Base-by-base conservation (phyloP, 2,888 invertebrate genomes). In the Eurytoma adleriae region DNA sequence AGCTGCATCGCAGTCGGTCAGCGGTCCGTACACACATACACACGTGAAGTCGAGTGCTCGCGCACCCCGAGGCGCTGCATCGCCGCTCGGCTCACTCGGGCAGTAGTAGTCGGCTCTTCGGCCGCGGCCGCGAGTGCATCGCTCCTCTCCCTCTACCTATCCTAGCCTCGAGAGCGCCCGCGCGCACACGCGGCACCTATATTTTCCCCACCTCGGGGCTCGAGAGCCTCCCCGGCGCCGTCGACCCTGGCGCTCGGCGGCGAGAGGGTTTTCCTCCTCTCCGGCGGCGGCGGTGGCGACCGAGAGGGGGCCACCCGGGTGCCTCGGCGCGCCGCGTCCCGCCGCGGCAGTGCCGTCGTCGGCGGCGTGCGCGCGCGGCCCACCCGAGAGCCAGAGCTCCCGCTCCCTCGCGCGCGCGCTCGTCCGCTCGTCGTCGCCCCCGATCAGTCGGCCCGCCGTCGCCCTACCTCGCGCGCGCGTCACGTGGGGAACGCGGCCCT, bases 381-480 rank as follows among this genome's bases (percentile, higher is more conserved):
- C 20, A 18, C 52, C 10, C 20, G 20, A 30, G 52, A 50, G 14
- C 27, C 68, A n/a, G n/a, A 18, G 67, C 64, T 14, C 40, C n/a
- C 50, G 20, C 50, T 13, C 48, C 48, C 48, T 56, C 56, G 54
- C 56, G 52, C 77, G 30, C 67, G 18, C 5, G 59, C 59, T n/a
- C 57, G 20, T 5, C 27, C 16, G 13, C 85, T 80, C 80, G 78
- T 80, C 81, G 40, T n/a, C 64, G 18, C 40, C 64, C 24, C 68
- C 54, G 79, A 87, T 86, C 88, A 86, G 90, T 89, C 89, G 89
- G 16, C n/a, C 90, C 90, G 90, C 90, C 89, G 88, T 89, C 90
- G 89, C 89, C 89, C 89, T 89, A 89, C 90, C 89, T 89, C 88
- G 16, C 18, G 24, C 20, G 13, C 18, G 20, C 40, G 40, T 40